These are phyloP conservation scores for Euura lappo DNA, from an alignment of 1,140 invertebrate species.

Conservation along the genomic window DNA sequence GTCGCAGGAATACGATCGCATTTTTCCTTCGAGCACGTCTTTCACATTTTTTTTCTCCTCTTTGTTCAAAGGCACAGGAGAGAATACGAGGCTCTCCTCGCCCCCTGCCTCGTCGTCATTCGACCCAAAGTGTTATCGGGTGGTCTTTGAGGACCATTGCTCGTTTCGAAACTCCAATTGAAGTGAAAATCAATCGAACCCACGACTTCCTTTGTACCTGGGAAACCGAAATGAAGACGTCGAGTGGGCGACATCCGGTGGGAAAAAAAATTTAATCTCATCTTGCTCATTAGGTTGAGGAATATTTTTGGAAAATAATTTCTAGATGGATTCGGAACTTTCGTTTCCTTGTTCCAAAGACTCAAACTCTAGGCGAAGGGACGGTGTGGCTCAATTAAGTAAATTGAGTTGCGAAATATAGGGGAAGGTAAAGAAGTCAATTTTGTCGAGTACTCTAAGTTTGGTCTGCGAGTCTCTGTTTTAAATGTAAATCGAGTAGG, in stretches of 20 bases:
- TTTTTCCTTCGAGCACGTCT: background rate
- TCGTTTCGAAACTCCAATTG: background rate
- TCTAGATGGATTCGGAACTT: background rate
- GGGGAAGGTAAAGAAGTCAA: background rate
- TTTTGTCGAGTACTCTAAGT: background rate
- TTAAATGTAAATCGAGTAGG: slow-evolving; percentile 1
- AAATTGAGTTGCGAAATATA: background rate
- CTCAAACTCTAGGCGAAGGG: background rate
- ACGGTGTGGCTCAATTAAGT: background rate
- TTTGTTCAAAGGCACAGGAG: background rate
- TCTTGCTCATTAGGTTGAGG: background rate
- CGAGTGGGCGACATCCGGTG: no score
- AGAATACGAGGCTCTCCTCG: background rate
- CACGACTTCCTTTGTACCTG: background rate
- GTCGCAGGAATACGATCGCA: background rate
- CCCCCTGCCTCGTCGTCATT: background rate
- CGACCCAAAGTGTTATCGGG: background rate
- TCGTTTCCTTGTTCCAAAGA: background rate
- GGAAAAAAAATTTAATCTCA: no score
- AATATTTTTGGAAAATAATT: background rate
- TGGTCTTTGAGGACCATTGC: background rate
- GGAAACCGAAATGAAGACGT: no score
- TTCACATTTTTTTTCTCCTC: no score
- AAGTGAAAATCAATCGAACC: background rate
- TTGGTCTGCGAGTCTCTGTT: background rate